Base-by-base conservation (phyloP, 1,140 invertebrate species). In the Ceratitis capitata region DNA sequence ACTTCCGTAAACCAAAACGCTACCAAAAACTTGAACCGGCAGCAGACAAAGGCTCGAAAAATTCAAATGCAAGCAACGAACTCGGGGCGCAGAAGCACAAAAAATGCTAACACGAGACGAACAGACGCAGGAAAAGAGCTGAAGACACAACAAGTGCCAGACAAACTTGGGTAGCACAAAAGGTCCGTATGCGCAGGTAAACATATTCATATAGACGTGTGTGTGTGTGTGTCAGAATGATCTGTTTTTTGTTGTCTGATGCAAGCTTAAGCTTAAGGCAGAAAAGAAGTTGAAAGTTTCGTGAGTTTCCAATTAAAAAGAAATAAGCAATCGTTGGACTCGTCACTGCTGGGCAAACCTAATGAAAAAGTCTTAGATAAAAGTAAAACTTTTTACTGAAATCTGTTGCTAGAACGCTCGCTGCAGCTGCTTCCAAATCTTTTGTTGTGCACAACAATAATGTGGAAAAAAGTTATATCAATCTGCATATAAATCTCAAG, bases 91-190 rank as follows among this genome's bases (percentile, higher is more conserved):
- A 56, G 51, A 23, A 56, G 19, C 23, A n/a, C 3, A 7, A 78
- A 78, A 78, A 78, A 78, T 45, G 39, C n/a, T 4, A 78, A 78
- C 42, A 78, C 61, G 14, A 69, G 32, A n/a, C 69, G 19, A 19
- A 78, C 69, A 10, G 39, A 47, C 42, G n/a, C 45, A 47, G 39
- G 19, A 35, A 78, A 78, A 2, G 45, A 78, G 39, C 29, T 45
- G 45, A 45, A 16, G 39, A 23, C n/a, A 42, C 69, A 42, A 45
- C 69, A 78, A 78, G 69, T 78, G 51, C 5, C 51, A 4, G n/a
- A 14, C 69, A 23, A 78, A 78, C 29, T 78, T 42, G 45, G 69
- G 69, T 78, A 78, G 69, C n/a, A 78, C 69, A 42, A 78, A 47
- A 78, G 69, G 69, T 26, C 16, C 19, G 12, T n/a, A 26, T 45